Base-by-base conservation (phyloP, 2,888 invertebrate genomes). In the Caenorhabditis sinica region DNA sequence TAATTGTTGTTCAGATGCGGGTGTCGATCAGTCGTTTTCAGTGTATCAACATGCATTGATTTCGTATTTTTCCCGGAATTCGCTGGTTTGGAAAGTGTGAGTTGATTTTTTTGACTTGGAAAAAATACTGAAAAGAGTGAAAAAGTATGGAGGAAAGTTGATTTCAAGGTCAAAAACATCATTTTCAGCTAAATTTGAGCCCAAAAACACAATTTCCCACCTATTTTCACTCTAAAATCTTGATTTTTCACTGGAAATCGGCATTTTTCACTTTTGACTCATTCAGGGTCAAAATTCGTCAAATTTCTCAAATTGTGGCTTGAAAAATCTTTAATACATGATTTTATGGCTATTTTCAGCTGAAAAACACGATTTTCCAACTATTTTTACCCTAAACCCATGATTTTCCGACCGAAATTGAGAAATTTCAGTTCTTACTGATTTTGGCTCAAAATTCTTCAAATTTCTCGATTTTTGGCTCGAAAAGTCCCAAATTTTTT, bases 41-140 rank as follows among this genome's bases (percentile, higher is more conserved):
- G 83, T 86, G 13, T 89, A 89, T 66, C 87, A 87, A 36, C 87
- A 89, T 43, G 88, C 89, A 4, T 65, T 89, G 17, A 45, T 83
- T 28, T 84, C 84, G 11, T 83, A 88, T 72, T 89, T 89, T 69
- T 71, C 86, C 2, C 79, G 87, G 40, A 88, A 58, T 71, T 77
- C 89, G 2, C 17, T 86, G 33, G 83, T 85, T 53, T 88, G 88
- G 79, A 79, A 79, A 63, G 65, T 79, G 79, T 79, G 15, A 58
- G 60, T 36, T 9, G 33, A 40, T 40, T 45, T n/a, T 60, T 65
- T 58, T 49, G 8, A n/a, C 25, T 8, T 13, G 6, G n/a, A 49
- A 68, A 28, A 36, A 36, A 36, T 9, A 36, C 9, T 4, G 33
- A 36, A 36, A 36, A 36, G 5, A 36, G 9, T 4, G 4, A 9